Evolutionary conservation across 2,113 vertebrate genomes (phyloP), one percentile per base, ranked within the genome.

Genomic region (Rhea pennata): DNA sequence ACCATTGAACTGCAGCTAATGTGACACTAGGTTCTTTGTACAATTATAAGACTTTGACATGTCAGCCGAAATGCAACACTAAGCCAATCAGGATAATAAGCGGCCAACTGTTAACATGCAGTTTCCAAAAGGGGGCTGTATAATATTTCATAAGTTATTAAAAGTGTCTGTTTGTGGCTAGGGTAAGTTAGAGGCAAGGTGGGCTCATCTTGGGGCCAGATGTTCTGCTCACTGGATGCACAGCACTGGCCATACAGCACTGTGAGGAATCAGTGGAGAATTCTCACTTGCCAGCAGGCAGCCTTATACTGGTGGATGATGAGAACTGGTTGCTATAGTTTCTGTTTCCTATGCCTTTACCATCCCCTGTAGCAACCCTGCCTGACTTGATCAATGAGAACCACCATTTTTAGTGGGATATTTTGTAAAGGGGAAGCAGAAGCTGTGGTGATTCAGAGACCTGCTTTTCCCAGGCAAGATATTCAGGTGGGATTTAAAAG

Each of bases 11-110:
- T 76, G 90, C 61, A 81, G 86, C 42, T 72, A 5, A 9, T 27
- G 76, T 88, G 92, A 90, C 79, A 59, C 54, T n/a, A 61, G 27
- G 46, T 74, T 65, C 74, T 92, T 90, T 81, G 93, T 95, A 78
- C 2, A 1, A 26, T 76, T 40, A 31, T 22, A 40, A 81, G 61
- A 83, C 88, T 71, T 86, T n/a, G 84, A 92, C 46, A 5, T 51
- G 11, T 14, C 90, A 90, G 96, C 85, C 90, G 93, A 90, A 92
- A 80, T 17, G 87, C 70, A 92, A 44, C 12, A 77, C 80, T 90
- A 92, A 87, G 93, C 90, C 84, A 9, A 24, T 54, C 74, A 58
- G 80, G 90, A 44, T 65, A 88, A 86, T 40, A 66, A 78, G 53
- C 2, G 0, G 10, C 65, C 0, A 0, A n/a, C 56, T 66, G 36